Evolutionary conservation across 1,140 invertebrate genomes (phyloP).

Genomic region (Bombus pascuorum): DNA sequence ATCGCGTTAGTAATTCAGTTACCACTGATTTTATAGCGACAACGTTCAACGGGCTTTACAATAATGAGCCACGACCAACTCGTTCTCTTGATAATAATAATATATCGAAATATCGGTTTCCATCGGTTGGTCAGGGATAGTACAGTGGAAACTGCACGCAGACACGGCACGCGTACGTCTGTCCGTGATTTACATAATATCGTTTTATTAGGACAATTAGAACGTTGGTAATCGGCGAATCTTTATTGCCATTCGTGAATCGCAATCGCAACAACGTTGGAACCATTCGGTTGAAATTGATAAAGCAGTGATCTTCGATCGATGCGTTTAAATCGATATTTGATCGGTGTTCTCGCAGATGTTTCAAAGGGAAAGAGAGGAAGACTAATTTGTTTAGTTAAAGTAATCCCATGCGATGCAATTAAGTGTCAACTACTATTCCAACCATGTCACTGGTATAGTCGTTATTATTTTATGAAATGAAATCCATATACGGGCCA

Average conservation of each 20-base stretch:
- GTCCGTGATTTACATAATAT: constrained; percentile 29
- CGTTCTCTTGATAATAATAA: constrained; percentile 56
- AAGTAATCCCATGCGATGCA: constrained; percentile 5
- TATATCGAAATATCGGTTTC: constrained; percentile 47
- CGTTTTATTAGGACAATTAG: constrained; percentile 41
- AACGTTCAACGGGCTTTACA: constrained; percentile 40
- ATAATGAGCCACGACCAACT: constrained; percentile 53
- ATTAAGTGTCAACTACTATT: constrained; percentile 2
- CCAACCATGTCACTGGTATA: not conserved
- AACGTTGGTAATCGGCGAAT: constrained; percentile 4
- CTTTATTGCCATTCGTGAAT: constrained; percentile 27
- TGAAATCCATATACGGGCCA: not conserved
- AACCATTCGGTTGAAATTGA: constrained; percentile 17
- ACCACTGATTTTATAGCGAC: constrained; percentile 52
- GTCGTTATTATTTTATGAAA: constrained; percentile 29
- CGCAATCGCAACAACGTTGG: not conserved
- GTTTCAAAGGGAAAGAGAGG: not conserved
- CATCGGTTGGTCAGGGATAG: not conserved
- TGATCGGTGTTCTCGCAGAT: not conserved
- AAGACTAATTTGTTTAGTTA: constrained; percentile 13
- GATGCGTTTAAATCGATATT: not conserved
- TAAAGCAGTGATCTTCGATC: not conserved
- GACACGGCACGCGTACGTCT: not conserved
- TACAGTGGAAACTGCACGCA: not conserved
- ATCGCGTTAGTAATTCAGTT: constrained; percentile 57